These are phyloP conservation scores for Acanthisitta chloris DNA, from an alignment of 2,113 vertebrate genomes.

Conservation along the genomic window DNA sequence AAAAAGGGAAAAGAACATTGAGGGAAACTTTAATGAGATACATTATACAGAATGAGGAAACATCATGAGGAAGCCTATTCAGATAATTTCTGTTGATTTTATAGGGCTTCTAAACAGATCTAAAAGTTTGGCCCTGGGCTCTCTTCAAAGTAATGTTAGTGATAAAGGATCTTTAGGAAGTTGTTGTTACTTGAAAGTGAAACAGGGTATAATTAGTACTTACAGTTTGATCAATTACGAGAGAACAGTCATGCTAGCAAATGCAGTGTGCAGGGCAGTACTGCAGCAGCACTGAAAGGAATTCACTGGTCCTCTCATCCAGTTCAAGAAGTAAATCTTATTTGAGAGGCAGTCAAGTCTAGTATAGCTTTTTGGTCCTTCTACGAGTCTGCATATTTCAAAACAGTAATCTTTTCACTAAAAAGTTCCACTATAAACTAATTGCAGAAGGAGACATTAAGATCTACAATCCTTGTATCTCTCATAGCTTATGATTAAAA, in stretches of 20 bases:
- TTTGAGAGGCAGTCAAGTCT: background rate
- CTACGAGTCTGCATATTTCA: background rate
- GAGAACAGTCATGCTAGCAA: background rate
- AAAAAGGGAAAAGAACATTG: background rate
- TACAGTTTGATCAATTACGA: background rate
- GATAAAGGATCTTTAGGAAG: background rate
- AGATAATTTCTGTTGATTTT: background rate
- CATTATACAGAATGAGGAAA: background rate
- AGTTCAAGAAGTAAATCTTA: background rate
- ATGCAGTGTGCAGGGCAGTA: background rate
- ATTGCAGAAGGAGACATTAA: background rate
- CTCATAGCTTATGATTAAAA: background rate
- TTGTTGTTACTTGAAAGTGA: background rate
- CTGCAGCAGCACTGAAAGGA: background rate
- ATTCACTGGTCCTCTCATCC: background rate
- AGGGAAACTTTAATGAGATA: background rate
- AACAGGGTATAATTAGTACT: background rate
- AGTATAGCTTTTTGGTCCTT: background rate
- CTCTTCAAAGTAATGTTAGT: background rate
- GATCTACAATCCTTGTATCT: background rate
- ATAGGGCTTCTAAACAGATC: background rate
- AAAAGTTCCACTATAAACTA: background rate
- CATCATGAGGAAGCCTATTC: background rate
- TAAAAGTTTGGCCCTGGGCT: background rate
- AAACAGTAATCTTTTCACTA: background rate